phyloP scores from a whole-genome alignment of 2,888 invertebrate species.

The Tinea trinotella region DNA sequence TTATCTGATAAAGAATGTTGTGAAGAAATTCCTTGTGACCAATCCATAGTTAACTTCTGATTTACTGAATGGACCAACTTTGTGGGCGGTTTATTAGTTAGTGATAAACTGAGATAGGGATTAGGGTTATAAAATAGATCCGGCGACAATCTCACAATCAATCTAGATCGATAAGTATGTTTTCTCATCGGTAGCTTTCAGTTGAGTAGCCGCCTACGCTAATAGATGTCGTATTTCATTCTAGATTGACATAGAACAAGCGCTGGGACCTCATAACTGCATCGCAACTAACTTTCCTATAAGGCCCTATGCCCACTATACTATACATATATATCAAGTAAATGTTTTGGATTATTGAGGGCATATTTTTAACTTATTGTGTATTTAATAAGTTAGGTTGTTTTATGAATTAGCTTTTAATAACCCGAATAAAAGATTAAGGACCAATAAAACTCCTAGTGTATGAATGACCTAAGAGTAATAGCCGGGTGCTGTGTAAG shows the following conservation, averaged over 20 bases:
- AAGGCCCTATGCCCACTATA: too few relatives aligned
- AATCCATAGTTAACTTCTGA: slow-evolving; percentile 8
- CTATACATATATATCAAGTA: too few relatives aligned
- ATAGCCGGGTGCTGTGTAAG: slow-evolving; percentile 16
- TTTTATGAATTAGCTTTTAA: too few relatives aligned
- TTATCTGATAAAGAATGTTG: not conserved
- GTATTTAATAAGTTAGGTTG: too few relatives aligned
- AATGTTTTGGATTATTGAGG: too few relatives aligned
- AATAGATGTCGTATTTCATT: slow-evolving; percentile 25
- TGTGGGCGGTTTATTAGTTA: not conserved
- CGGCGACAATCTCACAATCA: slow-evolving; percentile 13
- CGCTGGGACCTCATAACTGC: slow-evolving; percentile 19
- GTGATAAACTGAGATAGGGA: slow-evolving; percentile 6
- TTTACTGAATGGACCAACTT: not conserved
- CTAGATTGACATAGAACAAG: slow-evolving; percentile 24
- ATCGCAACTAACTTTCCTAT: slow-evolving; percentile 20
- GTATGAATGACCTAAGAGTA: too few relatives aligned
- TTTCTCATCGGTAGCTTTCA: slow-evolving; percentile 18
- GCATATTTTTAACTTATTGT: too few relatives aligned
- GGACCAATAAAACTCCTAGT: too few relatives aligned
- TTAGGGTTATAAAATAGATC: slow-evolving; percentile 8
- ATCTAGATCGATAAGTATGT: slow-evolving; percentile 17
- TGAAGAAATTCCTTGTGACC: slow-evolving; percentile 4
- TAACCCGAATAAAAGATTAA: too few relatives aligned
- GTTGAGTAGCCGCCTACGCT: slow-evolving; percentile 23